A percentile compares a stretch with the other conserved stretches of the same genome.
These are phyloP conservation scores for Rhamphomyia laevipes DNA, from an alignment of 2,888 invertebrate genomes.

Conservation along the genomic window DNA sequence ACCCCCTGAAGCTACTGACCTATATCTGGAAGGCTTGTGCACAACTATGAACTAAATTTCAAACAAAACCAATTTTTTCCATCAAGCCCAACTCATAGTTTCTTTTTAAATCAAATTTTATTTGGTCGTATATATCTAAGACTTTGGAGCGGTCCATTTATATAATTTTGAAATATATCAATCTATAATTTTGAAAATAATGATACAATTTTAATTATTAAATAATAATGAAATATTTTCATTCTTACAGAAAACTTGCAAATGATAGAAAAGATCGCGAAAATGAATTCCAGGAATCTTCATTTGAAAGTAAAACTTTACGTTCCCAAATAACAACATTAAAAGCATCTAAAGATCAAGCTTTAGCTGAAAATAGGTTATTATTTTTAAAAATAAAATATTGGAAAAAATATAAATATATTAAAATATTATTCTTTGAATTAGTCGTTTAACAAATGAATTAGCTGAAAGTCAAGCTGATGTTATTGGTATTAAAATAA, in stretches of 20 bases:
- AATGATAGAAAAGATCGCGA: slow-evolving; percentile 27
- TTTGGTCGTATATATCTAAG: too few species aligned
- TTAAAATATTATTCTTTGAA: neutral
- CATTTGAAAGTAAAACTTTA: slow-evolving; percentile 31
- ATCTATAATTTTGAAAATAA: too few species aligned
- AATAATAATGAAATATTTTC: too few species aligned
- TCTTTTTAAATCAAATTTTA: too few species aligned
- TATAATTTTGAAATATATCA: too few species aligned
- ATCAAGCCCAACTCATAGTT: too few species aligned
- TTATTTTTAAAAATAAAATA: slow-evolving; percentile 3
- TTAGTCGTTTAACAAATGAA: slow-evolving; percentile 60
- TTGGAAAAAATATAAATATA: neutral
- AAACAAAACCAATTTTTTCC: too few species aligned
- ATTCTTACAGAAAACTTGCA: slow-evolving; percentile 24
- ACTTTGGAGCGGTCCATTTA: too few species aligned
- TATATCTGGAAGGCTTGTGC: too few species aligned
- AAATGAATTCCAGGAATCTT: slow-evolving; percentile 29
- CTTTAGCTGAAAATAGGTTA: slow-evolving; percentile 33
- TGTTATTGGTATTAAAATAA: slow-evolving; percentile 48
- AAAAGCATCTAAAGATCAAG: slow-evolving; percentile 32
- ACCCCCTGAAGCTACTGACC: too few species aligned
- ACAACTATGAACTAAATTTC: too few species aligned
- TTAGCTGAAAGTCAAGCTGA: slow-evolving; percentile 51
- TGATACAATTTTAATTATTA: too few species aligned
- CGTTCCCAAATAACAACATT: slow-evolving; percentile 31